These are phyloP conservation scores for Acanthosepion pharaonis DNA, from an alignment of 2,888 invertebrate species.

Conservation along the genomic window DNA sequence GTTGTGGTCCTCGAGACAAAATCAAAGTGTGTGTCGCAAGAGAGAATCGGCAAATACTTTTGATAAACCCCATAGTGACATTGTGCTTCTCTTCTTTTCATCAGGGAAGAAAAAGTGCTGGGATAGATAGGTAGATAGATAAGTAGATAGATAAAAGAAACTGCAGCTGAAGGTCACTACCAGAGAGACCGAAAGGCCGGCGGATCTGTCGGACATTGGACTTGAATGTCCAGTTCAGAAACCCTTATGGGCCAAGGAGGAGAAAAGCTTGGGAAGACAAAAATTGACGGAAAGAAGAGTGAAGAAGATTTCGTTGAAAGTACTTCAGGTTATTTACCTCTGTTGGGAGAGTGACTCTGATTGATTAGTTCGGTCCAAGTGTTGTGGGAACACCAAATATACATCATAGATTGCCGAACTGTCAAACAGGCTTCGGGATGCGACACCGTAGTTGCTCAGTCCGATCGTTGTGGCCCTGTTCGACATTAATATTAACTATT, in stretches of 20 bases:
- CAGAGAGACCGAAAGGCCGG: background rate
- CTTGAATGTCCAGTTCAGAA: background rate
- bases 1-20: background rate
- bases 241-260: background rate
- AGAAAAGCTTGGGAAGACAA: background rate
- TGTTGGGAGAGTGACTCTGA: background rate
- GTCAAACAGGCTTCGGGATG: background rate
- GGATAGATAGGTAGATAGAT: conserved; percentile 46
- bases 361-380: background rate
- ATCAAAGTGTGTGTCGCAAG: background rate
- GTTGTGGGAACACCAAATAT: background rate
- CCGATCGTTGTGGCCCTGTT: background rate
- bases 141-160: background rate
- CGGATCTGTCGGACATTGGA: background rate
- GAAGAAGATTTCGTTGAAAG: background rate
- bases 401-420: conserved; percentile 2
- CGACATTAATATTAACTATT: background rate
- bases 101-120: background rate
- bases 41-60: background rate
- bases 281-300: background rate
- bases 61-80: background rate
- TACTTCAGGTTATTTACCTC: background rate
- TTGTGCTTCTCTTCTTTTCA: background rate
- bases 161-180: background rate
- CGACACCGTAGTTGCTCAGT: background rate